Conservation (phyloP, 2,113 vertebrate species). For the Epinephelus fuscoguttatus region DNA sequence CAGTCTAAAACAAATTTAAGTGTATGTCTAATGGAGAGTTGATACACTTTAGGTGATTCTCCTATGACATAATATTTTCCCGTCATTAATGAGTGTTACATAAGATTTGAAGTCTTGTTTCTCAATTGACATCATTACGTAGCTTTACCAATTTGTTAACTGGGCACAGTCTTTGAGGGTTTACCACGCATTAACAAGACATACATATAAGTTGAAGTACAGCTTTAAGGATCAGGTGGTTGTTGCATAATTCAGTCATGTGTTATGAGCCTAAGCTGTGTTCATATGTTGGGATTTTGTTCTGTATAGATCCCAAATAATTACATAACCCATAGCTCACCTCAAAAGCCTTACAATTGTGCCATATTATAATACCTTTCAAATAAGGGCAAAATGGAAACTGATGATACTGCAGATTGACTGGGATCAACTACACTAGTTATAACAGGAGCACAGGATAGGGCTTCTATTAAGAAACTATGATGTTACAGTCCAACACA, state of each 20-base stretch:
- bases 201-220: neutral
- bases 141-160: neutral
- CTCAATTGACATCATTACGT: neutral
- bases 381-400: neutral
- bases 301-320: neutral
- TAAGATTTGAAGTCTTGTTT: neutral
- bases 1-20: too few species aligned
- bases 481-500: neutral
- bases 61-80: neutral
- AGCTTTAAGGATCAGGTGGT: constrained; percentile 49
- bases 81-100: neutral
- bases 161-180: neutral
- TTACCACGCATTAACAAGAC: neutral
- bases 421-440: neutral
- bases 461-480: neutral
- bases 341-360: neutral
- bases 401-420: neutral
- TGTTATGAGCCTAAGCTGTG: constrained; percentile 19
- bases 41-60: neutral
- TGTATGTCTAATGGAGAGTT: too few species aligned
- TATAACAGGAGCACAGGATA: neutral
- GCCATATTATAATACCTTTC: neutral
- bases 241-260: constrained; percentile 37
- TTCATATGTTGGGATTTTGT: constrained; percentile 4
- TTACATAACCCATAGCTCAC: neutral